These are phyloP conservation scores for Holotrichia oblita DNA, from an alignment of 1,140 invertebrate genomes.

Conservation along the genomic window DNA sequence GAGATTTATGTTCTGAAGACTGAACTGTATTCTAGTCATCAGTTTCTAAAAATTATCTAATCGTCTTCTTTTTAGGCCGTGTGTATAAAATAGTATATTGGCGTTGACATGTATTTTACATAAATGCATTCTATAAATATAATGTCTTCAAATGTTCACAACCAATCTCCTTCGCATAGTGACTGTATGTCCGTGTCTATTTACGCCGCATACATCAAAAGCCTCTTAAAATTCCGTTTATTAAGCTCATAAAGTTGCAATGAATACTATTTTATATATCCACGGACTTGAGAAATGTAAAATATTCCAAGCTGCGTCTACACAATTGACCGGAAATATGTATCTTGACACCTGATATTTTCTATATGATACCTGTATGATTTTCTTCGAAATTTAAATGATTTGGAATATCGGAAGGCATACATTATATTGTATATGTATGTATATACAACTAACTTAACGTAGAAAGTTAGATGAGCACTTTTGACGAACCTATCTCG, in stretches of 20 bases:
- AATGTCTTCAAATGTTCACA: neutral
- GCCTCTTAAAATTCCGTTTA: conserved; percentile 17
- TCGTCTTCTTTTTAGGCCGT: neutral
- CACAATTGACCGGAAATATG: conserved; percentile 4
- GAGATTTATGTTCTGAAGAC: no score
- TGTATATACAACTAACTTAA: no score
- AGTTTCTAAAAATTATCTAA: neutral
- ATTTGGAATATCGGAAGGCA: neutral
- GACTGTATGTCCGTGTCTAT: neutral
- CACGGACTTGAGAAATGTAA: neutral
- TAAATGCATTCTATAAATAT: conserved; percentile 13
- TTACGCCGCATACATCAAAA: conserved; percentile 16
- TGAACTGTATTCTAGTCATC: no score
- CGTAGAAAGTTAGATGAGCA: no score
- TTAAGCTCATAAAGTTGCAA: conserved; percentile 16
- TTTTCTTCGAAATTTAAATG: neutral
- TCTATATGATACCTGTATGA: neutral
- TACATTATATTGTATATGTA: no score
- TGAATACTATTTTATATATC: conserved; percentile 5
- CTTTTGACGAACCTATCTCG: no score
- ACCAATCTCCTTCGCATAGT: neutral
- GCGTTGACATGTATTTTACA: conserved; percentile 11
- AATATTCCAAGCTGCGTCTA: neutral
- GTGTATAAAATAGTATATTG: conserved; percentile 17
- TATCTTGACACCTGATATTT: neutral